Base-by-base conservation (phyloP, 2,888 invertebrate genomes). In the Cryptophagus acutangulus region DNA sequence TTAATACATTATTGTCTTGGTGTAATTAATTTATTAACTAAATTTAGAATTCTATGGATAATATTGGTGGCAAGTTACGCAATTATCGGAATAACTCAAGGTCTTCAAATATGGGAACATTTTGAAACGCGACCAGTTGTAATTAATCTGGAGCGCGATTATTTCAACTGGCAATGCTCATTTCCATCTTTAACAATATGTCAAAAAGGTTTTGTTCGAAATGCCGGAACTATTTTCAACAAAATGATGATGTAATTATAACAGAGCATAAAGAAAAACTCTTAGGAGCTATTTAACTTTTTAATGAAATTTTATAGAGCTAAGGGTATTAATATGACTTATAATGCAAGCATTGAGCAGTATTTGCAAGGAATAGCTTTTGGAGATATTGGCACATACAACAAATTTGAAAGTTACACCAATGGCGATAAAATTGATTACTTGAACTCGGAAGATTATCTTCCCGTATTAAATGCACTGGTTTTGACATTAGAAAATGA, bases 141-240 rank as follows among this genome's bases (percentile, higher is more conserved):
- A 17, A 55, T 59, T 12, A 58, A 55, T 28, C 34, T 63, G 14
- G 59, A 63, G 38, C 45, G 55, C 28, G 54, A 62, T 45, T 56
- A 54, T 33, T 52, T 51, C 42, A 45, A 52, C 4, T 63, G 60
- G 60, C 43, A 49, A 17, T 45, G 63, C 2, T 35, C 51, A 0
- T 63, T 63, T 41, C 69, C 69, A 2, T 44, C 64, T 1, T 9
- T 61, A 5, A 59, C 67, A 3, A 17, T 69, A 9, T 70, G 71
- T 16, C 43, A 53, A 5, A 43, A 44, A 17, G 16, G 29, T 3
- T 37, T 52, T 29, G 13, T 15, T 15, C 13, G 10, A 35, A 10
- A 13, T 30, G 15, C 14, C 31, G 14, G 34, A 12, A 13, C 9
- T 2, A 17, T 41, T 14, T 39, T 45, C 16, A 28, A 33, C 4